Conservation (phyloP, 1,140 invertebrate species). For the Fopius arisanus region DNA sequence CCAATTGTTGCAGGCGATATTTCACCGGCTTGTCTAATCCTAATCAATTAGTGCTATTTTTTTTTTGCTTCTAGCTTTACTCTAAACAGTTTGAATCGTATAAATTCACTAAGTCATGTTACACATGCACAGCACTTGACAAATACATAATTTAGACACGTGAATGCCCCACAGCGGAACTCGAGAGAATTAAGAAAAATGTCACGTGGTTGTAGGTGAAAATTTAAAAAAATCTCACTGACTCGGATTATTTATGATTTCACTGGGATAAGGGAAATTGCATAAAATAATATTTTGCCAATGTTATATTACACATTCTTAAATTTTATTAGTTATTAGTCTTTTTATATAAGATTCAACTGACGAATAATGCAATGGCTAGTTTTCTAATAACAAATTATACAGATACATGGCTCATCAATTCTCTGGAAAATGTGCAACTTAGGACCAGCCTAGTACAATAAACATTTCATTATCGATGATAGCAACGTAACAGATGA, state of each 20-base stretch:
- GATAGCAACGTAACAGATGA: too few species aligned
- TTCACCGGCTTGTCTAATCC: neutral
- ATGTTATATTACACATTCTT: neutral
- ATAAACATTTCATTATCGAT: neutral
- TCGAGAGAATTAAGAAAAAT: neutral
- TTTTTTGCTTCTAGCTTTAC: neutral
- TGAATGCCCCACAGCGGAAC: neutral
- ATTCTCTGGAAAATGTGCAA: neutral
- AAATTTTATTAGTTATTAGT: neutral
- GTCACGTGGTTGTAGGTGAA: neutral
- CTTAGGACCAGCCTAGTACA: constrained; percentile 13
- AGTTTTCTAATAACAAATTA: neutral
- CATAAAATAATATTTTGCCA: too few species aligned
- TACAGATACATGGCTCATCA: neutral
- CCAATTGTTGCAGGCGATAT: neutral
- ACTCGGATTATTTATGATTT: neutral
- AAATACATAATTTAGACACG: neutral
- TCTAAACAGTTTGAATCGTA: constrained; percentile 5
- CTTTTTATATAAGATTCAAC: neutral
- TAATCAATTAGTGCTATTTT: neutral
- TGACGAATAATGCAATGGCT: neutral
- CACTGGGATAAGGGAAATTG: too few species aligned
- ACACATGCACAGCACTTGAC: neutral
- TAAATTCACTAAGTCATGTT: constrained; percentile 9
- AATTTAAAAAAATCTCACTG: neutral